Conservation (phyloP, 2,113 vertebrate species). For the Tricholaema leucomelas region DNA sequence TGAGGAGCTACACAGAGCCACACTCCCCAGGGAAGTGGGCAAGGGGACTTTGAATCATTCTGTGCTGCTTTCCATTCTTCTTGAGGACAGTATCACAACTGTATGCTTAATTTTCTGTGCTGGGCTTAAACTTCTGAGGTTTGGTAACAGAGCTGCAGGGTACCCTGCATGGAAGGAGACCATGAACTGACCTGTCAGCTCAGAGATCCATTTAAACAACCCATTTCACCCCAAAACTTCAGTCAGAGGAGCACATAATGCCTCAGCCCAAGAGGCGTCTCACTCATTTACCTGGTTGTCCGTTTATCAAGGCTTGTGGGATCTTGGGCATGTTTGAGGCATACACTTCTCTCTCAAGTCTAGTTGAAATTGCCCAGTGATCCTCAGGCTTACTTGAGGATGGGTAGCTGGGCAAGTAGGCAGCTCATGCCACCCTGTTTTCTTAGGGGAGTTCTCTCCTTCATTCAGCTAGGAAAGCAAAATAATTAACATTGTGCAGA, state of each 20-base stretch:
- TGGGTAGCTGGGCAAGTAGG: neutral
- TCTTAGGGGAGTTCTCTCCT: neutral
- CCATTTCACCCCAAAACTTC: neutral
- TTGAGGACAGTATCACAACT: rapidly evolving
- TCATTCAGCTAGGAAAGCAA: neutral
- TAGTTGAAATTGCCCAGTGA: neutral
- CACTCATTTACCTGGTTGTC: neutral
- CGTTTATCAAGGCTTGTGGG: neutral
- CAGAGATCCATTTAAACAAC: neutral
- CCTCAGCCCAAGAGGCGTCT: rapidly evolving
- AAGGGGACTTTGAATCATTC: rapidly evolving
- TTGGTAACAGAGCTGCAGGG: neutral
- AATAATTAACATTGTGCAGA: neutral
- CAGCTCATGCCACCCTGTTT: neutral
- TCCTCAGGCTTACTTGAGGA: neutral
- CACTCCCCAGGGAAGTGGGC: rapidly evolving
- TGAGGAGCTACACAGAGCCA: neutral
- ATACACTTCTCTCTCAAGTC: neutral
- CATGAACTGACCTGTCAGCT: rapidly evolving
- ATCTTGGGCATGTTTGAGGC: neutral
- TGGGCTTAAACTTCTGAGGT: too few relatives aligned
- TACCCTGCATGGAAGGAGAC: rapidly evolving
- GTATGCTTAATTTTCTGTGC: rapidly evolving
- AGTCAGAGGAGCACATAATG: rapidly evolving
- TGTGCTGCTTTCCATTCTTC: neutral